Evolutionary conservation across 2,888 invertebrate genomes (phyloP).

Genomic region (Hyles lineata): DNA sequence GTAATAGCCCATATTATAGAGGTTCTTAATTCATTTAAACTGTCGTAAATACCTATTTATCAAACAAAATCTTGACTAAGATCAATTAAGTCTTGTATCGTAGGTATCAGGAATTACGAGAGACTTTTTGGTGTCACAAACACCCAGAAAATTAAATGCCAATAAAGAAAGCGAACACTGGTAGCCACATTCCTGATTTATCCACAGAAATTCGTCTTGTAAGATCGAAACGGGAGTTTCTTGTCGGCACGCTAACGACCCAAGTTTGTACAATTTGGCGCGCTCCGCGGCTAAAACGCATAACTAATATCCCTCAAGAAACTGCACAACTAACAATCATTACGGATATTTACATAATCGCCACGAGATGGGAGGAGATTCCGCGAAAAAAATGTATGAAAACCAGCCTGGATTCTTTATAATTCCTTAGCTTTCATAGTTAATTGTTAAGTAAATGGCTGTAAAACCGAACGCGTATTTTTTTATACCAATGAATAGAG

Average conservation of each 20-base stretch:
- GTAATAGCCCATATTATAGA: no score
- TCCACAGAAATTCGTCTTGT: slow-evolving; percentile 27
- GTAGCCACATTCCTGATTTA: slow-evolving; percentile 17
- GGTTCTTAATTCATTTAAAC: no score
- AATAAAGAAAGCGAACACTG: background rate
- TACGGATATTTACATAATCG: slow-evolving; percentile 21
- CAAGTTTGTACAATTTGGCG: slow-evolving; percentile 38
- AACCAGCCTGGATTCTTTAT: no score
- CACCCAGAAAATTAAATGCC: background rate
- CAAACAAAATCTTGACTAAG: no score
- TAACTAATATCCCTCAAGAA: slow-evolving; percentile 34
- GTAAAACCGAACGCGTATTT: no score
- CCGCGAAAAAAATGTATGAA: background rate
- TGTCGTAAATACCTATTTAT: background rate
- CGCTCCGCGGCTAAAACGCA: slow-evolving; percentile 31
- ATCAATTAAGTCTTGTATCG: no score
- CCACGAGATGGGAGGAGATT: background rate
- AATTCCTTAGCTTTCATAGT: no score
- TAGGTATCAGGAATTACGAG: no score
- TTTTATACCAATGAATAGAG: no score
- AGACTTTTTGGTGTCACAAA: no score
- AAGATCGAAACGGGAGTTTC: slow-evolving; percentile 27
- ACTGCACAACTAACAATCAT: slow-evolving; percentile 31
- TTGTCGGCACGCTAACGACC: slow-evolving; percentile 42
- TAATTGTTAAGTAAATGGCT: no score